A percentile compares a stretch with the other conserved stretches of the same genome.
Conservation (phyloP, 2,888 invertebrate genomes). For the Cosmia trapezina region DNA sequence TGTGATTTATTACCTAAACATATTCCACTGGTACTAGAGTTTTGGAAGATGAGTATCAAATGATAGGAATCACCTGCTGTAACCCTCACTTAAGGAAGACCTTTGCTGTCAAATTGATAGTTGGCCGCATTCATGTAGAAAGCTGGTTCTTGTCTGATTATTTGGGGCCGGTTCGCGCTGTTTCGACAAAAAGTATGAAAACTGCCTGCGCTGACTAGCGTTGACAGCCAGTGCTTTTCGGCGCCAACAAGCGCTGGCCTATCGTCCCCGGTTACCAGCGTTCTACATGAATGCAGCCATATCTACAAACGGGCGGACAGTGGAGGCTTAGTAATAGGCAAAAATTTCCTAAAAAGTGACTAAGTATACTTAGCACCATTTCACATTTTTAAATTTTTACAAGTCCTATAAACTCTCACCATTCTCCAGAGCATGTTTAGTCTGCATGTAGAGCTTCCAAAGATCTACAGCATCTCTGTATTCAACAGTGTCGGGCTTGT, state of each 20-base stretch:
- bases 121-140: no score
- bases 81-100: background rate
- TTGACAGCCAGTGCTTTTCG: no score
- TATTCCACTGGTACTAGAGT: background rate
- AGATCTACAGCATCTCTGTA: slow-evolving; percentile 97
- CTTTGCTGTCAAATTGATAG: background rate
- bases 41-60: background rate
- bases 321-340: no score
- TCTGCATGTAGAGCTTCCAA: slow-evolving; percentile 94
- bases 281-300: no score
- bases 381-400: background rate
- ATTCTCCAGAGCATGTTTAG: slow-evolving; percentile 82
- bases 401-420: slow-evolving; percentile 69
- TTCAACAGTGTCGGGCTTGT: slow-evolving; percentile 96
- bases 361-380: background rate
- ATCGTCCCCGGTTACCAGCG: no score
- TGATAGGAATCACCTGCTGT: background rate
- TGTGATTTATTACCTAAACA: background rate
- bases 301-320: no score
- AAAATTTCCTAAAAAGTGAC: background rate
- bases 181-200: no score
- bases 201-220: no score
- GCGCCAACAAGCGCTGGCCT: no score
- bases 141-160: no score
- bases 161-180: no score